These are phyloP conservation scores for Lagopus muta DNA, from an alignment of 2,113 vertebrate species.

Conservation along the genomic window DNA sequence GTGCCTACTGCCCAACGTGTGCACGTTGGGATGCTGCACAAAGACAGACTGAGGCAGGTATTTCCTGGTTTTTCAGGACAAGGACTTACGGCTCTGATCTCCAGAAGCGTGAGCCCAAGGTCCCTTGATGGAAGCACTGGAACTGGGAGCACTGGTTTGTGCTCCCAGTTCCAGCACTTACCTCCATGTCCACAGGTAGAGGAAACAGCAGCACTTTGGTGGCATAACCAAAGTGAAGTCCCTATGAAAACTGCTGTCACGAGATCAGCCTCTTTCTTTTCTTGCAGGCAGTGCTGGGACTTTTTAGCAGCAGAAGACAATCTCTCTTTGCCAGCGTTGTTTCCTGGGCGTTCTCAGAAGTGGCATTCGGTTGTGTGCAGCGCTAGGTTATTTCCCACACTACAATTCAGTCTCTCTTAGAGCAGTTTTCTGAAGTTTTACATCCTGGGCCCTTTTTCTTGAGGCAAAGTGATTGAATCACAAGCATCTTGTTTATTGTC, in stretches of 20 bases:
- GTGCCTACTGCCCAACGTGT: neutral
- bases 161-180: accelerated
- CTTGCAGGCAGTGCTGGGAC: slow-evolving; percentile 43
- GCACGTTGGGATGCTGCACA: accelerated
- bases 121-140: neutral
- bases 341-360: neutral
- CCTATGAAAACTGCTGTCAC: neutral
- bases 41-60: neutral
- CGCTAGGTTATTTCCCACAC: neutral
- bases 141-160: neutral
- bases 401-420: neutral
- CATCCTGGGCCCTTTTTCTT: neutral
- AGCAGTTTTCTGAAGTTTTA: neutral
- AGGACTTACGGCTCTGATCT: neutral
- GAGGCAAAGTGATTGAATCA: neutral
- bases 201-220: neutral
- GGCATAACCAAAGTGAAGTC: neutral
- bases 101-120: accelerated
- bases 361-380: neutral
- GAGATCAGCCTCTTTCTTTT: slow-evolving; percentile 24
- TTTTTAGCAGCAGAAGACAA: slow-evolving; percentile 10
- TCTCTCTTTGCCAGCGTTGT: neutral
- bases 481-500: neutral
- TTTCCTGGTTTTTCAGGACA: neutral
- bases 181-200: neutral